phyloP scores from a whole-genome alignment of 1,140 invertebrate species.

The Steinernema khuongi region DNA sequence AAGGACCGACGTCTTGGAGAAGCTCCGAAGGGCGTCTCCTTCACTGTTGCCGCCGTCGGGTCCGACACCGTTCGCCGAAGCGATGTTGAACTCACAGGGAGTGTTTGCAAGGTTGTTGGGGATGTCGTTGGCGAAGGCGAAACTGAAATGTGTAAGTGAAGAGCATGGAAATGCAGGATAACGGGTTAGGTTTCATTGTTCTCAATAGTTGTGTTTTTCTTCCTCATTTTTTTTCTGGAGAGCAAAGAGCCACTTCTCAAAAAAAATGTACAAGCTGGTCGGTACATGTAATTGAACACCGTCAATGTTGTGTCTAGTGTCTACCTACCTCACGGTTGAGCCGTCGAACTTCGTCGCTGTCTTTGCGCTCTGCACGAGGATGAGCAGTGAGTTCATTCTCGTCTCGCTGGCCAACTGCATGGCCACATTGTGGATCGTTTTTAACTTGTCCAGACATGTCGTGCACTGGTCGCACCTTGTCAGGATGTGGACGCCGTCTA shows the following conservation, averaged over 20 bases:
- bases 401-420: neutral
- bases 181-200: neutral
- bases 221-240: no score
- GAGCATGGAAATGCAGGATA: neutral
- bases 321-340: neutral
- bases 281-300: no score
- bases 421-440: neutral
- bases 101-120: neutral
- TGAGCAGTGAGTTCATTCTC: neutral
- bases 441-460: neutral
- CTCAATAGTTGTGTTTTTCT: neutral
- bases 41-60: neutral
- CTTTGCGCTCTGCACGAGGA: neutral
- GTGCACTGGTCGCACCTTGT: neutral
- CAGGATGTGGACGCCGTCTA: neutral
- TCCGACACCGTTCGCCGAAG: neutral
- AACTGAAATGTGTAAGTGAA: neutral
- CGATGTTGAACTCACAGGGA: neutral
- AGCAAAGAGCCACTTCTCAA: no score
- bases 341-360: neutral
- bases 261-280: no score
- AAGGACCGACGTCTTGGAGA: slow-evolving; percentile 62
- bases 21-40: slow-evolving; percentile 46
- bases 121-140: neutral
- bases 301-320: neutral